Evolutionary conservation across 2,797 vertebrate genomes (phyloP), one percentile per base, ranked within the genome.

Genomic region (Echiichthys vipera): DNA sequence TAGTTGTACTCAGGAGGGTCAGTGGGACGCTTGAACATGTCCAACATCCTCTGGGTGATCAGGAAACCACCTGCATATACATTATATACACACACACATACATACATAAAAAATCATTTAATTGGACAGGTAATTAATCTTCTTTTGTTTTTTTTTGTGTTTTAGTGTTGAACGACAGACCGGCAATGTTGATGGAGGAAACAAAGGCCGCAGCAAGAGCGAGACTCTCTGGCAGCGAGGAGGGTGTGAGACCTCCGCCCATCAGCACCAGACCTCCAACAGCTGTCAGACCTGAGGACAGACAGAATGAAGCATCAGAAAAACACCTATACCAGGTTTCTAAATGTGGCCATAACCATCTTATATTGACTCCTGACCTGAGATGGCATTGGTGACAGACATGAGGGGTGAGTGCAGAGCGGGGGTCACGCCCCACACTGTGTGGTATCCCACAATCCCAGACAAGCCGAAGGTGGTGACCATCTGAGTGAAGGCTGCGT

Each of bases 101-200:
- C 20, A 22, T 36, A 10, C 4, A 36, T 10, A 13, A 8, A 9
- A 37, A 3, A 6, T 15, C 3, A 27, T 54, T 24, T 53, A 2
- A 51, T 3, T 14, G 15, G 18, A 4, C 3, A 1, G 20, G 20
- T 1, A 72, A 37, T 42, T 0, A 42, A 32, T 36, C 12, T 20
- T 20, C 9, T 14, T 1, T 24, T 32, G 34, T 17, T n/a, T 64
- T 32, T 27, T 30, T 57, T 40, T 62, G 40, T 53, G 27, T 51
- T 46, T 20, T 40, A 40, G 64, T 20, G 64, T 39, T 53, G 18
- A 57, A 36, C 2, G 15, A 58, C 84, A 66, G 36, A 96, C 95
- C 95, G 12, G 95, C 95, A 14, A 96, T 95, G 90, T 96, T 96
- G 84, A 96, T 93, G 47, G 95, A 96, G 55, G 95, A 96, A 67